A percentile compares a stretch with the other conserved stretches of the same genome.
These are phyloP conservation scores for Thera obeliscata DNA, from an alignment of 2,888 invertebrate genomes.

Conservation along the genomic window DNA sequence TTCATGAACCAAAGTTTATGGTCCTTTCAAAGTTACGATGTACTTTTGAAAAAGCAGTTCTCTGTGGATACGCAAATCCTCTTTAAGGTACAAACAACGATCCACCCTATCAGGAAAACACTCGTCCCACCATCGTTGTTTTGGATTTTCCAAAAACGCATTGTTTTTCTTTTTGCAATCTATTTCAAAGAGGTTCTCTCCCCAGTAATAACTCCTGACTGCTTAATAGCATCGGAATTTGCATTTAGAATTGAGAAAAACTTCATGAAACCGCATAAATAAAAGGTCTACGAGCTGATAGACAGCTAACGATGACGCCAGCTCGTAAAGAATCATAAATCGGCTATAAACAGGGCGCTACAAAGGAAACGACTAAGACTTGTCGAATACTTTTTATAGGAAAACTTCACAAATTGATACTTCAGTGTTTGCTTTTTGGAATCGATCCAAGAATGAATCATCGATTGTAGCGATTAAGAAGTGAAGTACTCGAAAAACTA, in stretches of 20 bases:
- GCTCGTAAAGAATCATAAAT: conserved; percentile 33
- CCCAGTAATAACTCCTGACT: not conserved
- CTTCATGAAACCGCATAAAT: conserved; percentile 14
- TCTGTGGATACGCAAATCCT: not conserved
- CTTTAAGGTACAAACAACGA: too few relatives aligned
- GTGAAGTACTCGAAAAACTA: conserved; percentile 5
- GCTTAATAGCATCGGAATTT: conserved; percentile 2
- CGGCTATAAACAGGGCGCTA: conserved; percentile 29
- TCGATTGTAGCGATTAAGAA: conserved; percentile 9
- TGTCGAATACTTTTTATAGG: conserved; percentile 48
- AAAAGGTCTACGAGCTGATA: conserved; percentile 22
- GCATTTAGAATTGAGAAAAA: conserved; percentile 11
- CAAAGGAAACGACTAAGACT: conserved; percentile 41
- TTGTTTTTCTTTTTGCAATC: too few relatives aligned
- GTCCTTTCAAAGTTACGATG: conserved; percentile 2
- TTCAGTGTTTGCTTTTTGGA: conserved; percentile 43
- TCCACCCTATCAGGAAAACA: too few relatives aligned
- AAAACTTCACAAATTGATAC: conserved; percentile 52
- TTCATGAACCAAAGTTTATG: conserved; percentile 1
- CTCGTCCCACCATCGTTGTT: too few relatives aligned
- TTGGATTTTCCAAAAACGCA: too few relatives aligned
- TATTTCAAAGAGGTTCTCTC: too few relatives aligned
- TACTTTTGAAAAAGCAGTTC: not conserved
- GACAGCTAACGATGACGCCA: conserved; percentile 27
- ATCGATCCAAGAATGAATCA: conserved; percentile 26